Percentiles rank a stretch among this genome's conserved stretches.
Conservation (phyloP, 2,113 vertebrate genomes). For the Tympanuchus pallidicinctus region DNA sequence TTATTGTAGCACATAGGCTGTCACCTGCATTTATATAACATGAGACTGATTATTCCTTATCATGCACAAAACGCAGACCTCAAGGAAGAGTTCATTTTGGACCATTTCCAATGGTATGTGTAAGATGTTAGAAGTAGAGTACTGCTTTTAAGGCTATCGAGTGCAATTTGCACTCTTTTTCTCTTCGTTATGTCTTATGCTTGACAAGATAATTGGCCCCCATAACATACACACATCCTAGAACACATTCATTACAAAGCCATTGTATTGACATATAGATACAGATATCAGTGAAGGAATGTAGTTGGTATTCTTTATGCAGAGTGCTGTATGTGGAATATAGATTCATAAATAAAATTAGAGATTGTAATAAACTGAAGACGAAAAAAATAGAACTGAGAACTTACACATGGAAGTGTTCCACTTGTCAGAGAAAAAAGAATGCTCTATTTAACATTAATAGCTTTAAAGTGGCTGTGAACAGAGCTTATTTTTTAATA, state of each 20-base stretch:
- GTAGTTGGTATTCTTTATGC: conserved; percentile 15
- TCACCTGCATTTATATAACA: conserved; percentile 66
- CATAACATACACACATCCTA: conserved; percentile 26
- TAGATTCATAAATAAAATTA: conserved; percentile 11
- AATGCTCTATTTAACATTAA: background rate
- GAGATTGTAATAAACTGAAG: background rate
- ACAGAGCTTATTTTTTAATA: background rate
- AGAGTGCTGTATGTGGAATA: background rate
- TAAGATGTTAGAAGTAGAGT: conserved; percentile 12
- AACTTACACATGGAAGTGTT: background rate
- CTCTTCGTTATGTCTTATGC: background rate
- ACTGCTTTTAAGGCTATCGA: conserved; percentile 60
- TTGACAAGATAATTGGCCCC: conserved; percentile 68
- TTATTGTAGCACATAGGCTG: conserved; percentile 53
- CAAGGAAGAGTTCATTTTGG: conserved; percentile 56
- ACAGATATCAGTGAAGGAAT: conserved; percentile 48
- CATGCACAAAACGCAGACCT: conserved; percentile 44
- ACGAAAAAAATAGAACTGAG: background rate
- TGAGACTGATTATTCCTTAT: conserved; percentile 71
- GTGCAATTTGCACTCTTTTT: conserved; percentile 62
- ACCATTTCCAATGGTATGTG: conserved; percentile 37
- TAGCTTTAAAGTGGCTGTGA: background rate
- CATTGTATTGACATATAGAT: conserved; percentile 62
- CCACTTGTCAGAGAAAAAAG: background rate
- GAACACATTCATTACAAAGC: conserved; percentile 54